Base-by-base conservation (phyloP, 2,797 vertebrate species). In the Columba guinea region DNA sequence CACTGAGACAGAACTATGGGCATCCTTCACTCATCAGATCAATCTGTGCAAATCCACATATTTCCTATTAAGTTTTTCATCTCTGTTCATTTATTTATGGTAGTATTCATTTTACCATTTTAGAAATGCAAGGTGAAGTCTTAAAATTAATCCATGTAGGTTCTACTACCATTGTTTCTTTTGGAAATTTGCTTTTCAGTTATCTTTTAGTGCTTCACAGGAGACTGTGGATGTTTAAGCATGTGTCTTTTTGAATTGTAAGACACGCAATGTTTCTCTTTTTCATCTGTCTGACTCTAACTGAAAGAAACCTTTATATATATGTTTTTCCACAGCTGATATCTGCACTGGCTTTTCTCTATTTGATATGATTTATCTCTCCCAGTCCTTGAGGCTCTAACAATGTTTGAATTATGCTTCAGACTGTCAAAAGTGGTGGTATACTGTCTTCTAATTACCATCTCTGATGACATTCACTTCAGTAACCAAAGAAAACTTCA, bases 351-450 rank as follows among this genome's bases (percentile, higher is more conserved):
- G 3, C 7, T 26, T 94, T 63, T 67, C 19, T 53, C 35, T 75
- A 69, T 67, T 90, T 75, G 70, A 65, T 58, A 74, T 18, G 3
- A 75, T 95, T 95, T 94, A 88, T 87, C 86, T 88, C 68, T 93
- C 34, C 39, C 32, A 62, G 39, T 81, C 30, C 63, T 87, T 58
- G n/a, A 84, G 56, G 35, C 23, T 84, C 49, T 39, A 80, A 39
- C 46, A 87, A 63, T 56, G 35, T 82, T 82, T 89, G 84, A 59
- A 68, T 60, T 37, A 58, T 13, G 2, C 8, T 89, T 87, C 70
- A 94, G 70, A 46, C 51, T 85, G 64, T 73, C 58, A 79, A n/a
- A 91, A 69, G 20, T 76, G 30, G 10, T 82, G 16, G 17, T 32
- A 52, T 48, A 70, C 27, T 59, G 9, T 76, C 67, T 79, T 51